Evolutionary conservation across 2,797 vertebrate genomes (phyloP), one percentile per base, ranked within the genome.

Genomic region (Gymnoscopelus braueri): DNA sequence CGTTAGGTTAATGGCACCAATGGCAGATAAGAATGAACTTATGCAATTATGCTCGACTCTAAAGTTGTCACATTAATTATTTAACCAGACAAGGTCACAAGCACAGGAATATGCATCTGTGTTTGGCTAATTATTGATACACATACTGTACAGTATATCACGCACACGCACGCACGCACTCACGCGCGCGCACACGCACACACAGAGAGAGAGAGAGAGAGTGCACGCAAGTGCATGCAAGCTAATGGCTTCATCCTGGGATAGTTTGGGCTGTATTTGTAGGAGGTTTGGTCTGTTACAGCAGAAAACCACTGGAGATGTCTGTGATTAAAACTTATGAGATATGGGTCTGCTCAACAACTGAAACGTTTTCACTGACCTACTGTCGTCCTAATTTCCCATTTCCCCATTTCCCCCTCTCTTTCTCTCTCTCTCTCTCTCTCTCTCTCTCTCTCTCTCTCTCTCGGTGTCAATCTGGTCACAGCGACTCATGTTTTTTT

Each of bases 1-100:
- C 39, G 39, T 44, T 44, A 44, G 39, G 39, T 44, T 44, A 44
- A 44, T 44, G 39, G 39, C 39, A 44, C 57, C 44, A 69, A 66
- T 80, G 83, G 71, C 83, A 78, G 77, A 78, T 44, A 10, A 8
- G 39, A 44, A 44, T 10, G 39, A 44, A 44, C 39, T 44, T 44
- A 44, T 44, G 39, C 39, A 44, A 44, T 44, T 44, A 44, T 44
- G 39, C 39, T 44, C 39, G 39, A 44, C 39, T 44, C 39, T 44
- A 44, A 44, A 9, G 39, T 44, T 44, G 39, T 44, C 9, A 10
- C 39, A 10, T 44, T 44, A 8, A 44, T 44, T 44, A 44, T 44
- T 44, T 44, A 44, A 58, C 86, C 68, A 84, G 87, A 90, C 85
- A 78, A 84, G 80, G 73, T 81, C 75, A 15, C 68, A 3, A 23